phyloP scores from a whole-genome alignment of 2,888 invertebrate species.

The Rhagium mordax region DNA sequence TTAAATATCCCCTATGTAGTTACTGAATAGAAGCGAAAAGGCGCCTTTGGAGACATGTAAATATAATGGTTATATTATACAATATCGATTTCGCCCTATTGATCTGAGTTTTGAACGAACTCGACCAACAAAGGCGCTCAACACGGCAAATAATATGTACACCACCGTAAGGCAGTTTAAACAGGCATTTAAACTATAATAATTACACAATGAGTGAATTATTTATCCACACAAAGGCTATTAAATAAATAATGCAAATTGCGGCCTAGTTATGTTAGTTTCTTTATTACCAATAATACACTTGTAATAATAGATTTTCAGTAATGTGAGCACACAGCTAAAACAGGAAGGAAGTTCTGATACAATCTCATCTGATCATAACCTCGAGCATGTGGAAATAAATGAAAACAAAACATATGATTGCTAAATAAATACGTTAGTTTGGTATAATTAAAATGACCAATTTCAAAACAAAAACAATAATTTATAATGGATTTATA shows the following conservation, averaged over 20 bases:
- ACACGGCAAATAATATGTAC: neutral
- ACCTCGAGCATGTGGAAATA: conserved; percentile 58
- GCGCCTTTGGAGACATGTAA: conserved; percentile 45
- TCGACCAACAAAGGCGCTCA: conserved; percentile 10
- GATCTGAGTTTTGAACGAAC: conserved; percentile 40
- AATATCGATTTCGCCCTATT: conserved; percentile 50
- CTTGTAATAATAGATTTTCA: conserved; percentile 62
- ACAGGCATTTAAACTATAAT: conserved; percentile 36
- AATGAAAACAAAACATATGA: conserved; percentile 62
- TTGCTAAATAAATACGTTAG: conserved; percentile 58
- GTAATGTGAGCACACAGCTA: conserved; percentile 58
- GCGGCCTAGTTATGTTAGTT: conserved; percentile 55
- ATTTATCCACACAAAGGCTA: conserved; percentile 49
- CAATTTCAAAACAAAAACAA: conserved; percentile 34
- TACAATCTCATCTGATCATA: conserved; percentile 62
- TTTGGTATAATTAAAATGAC: conserved; percentile 44
- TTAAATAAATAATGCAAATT: conserved; percentile 59
- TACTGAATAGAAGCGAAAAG: conserved; percentile 37
- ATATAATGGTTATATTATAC: conserved; percentile 53
- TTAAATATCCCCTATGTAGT: neutral
- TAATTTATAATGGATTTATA: conserved; percentile 13
- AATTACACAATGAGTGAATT: conserved; percentile 45
- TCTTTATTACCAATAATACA: conserved; percentile 59
- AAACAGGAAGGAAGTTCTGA: conserved; percentile 64
- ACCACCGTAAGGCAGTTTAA: neutral